Percentiles rank a stretch among this genome's conserved stretches.
phyloP scores from a whole-genome alignment of 2,113 vertebrate genomes.

The Tyto alba region DNA sequence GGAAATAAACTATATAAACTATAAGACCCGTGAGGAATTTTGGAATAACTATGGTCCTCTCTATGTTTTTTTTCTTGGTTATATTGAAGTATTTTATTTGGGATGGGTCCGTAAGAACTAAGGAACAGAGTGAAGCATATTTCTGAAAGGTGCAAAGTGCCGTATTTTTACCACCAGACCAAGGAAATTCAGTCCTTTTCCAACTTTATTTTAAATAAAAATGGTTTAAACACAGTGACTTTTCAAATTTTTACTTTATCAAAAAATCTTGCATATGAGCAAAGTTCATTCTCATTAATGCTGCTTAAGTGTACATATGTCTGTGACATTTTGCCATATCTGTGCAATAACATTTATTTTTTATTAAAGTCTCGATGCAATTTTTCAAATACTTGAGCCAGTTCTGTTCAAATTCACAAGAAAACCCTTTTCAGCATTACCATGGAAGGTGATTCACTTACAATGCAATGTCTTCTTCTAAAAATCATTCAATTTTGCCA shows the following conservation, averaged over 20 bases:
- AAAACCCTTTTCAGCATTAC: not conserved
- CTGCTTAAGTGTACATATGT: not conserved
- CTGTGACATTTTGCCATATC: constrained; percentile 15
- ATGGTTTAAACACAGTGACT: not conserved
- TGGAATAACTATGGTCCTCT: not conserved
- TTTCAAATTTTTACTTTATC: not conserved
- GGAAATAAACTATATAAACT: not conserved
- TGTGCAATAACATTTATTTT: constrained; percentile 4
- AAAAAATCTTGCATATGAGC: not conserved
- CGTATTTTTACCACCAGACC: not conserved
- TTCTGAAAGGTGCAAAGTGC: not conserved
- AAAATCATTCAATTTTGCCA: not conserved
- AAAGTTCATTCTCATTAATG: constrained; percentile 30
- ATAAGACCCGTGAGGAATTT: not conserved
- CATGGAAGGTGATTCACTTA: not conserved
- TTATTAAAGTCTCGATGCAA: not conserved
- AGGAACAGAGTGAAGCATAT: not conserved
- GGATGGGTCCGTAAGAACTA: not conserved
- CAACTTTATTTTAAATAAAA: not conserved
- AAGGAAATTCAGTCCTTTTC: not conserved
- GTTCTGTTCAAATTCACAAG: not conserved
- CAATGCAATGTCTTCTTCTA: not conserved
- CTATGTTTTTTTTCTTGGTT: not conserved
- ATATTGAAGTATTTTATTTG: not conserved
- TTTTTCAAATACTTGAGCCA: not conserved